Evolutionary conservation across 2,113 vertebrate species (phyloP).

Genomic region (Amphiprion ocellaris): DNA sequence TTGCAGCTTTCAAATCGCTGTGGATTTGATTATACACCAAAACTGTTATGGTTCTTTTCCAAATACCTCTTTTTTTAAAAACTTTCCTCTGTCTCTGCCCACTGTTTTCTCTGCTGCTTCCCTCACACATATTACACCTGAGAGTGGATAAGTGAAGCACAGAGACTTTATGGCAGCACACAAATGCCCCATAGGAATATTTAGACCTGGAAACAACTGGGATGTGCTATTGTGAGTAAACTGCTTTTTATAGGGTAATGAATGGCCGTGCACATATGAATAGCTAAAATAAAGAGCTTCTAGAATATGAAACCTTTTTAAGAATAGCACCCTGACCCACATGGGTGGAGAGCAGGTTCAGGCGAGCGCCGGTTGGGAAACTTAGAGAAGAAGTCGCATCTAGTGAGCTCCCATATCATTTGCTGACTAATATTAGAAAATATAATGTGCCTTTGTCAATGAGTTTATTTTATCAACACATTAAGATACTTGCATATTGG

Average conservation of each 20-base stretch:
- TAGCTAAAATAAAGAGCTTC: constrained; percentile 72
- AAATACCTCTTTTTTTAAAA: constrained; percentile 19
- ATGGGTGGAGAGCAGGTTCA: constrained; percentile 53
- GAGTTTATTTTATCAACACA: constrained; percentile 8
- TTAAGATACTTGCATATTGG: neutral
- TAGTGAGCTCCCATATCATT: constrained; percentile 28
- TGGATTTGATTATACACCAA: constrained; percentile 34
- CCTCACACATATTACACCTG: constrained; percentile 16
- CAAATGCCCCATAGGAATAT: constrained; percentile 43
- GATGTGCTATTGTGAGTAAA: constrained; percentile 72
- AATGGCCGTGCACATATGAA: constrained; percentile 56
- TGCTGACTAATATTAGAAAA: constrained; percentile 24
- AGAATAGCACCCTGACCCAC: constrained; percentile 76
- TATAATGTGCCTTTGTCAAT: constrained; percentile 5
- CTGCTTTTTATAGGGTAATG: constrained; percentile 70
- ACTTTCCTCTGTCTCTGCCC: neutral
- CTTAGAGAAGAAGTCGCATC: constrained; percentile 25
- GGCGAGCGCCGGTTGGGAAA: constrained; percentile 16
- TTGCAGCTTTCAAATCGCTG: constrained; percentile 32
- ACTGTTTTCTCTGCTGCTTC: constrained; percentile 17
- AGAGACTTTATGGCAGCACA: constrained; percentile 17
- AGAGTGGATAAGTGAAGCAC: constrained; percentile 9
- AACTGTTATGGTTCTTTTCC: constrained; percentile 24
- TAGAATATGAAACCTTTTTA: constrained; percentile 76
- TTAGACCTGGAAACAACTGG: constrained; percentile 68